These are phyloP conservation scores for Poecilus cupreus DNA, from an alignment of 2,888 invertebrate genomes.

Conservation along the genomic window DNA sequence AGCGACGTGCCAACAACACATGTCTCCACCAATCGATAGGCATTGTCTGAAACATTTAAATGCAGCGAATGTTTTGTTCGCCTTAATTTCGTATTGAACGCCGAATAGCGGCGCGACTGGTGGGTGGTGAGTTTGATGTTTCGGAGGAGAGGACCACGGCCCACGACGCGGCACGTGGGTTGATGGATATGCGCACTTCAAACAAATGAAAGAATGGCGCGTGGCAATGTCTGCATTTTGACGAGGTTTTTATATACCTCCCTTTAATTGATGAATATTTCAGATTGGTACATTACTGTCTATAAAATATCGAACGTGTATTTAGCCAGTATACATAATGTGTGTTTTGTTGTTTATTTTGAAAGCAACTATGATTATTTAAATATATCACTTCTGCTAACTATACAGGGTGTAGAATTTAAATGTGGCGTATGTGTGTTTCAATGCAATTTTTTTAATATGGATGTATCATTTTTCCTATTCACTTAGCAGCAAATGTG, in stretches of 20 bases:
- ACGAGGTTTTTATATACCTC: not conserved
- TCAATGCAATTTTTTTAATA: no score
- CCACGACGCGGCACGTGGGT: not conserved
- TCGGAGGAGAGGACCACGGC: not conserved
- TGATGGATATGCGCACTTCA: slow-evolving; percentile 23
- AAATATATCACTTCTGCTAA: no score
- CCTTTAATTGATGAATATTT: no score
- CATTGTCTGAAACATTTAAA: slow-evolving; percentile 34
- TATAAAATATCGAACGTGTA: no score
- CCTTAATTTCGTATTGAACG: slow-evolving; percentile 14
- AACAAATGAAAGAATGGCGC: not conserved
- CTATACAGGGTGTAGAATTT: no score
- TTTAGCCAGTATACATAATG: no score
- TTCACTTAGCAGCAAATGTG: no score
- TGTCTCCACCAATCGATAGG: slow-evolving; percentile 30
- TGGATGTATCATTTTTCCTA: no score
- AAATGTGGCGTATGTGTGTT: no score
- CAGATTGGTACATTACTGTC: no score
- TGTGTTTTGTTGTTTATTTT: no score
- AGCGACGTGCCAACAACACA: slow-evolving; percentile 35
- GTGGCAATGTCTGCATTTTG: slow-evolving; percentile 4
- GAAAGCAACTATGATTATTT: no score
- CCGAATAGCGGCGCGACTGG: not conserved
- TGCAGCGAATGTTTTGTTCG: slow-evolving; percentile 31
- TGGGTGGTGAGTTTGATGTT: not conserved